A percentile compares a stretch with the other conserved stretches of the same genome.
phyloP scores from a whole-genome alignment of 2,113 vertebrate genomes.

The Eurystomus gularis region DNA sequence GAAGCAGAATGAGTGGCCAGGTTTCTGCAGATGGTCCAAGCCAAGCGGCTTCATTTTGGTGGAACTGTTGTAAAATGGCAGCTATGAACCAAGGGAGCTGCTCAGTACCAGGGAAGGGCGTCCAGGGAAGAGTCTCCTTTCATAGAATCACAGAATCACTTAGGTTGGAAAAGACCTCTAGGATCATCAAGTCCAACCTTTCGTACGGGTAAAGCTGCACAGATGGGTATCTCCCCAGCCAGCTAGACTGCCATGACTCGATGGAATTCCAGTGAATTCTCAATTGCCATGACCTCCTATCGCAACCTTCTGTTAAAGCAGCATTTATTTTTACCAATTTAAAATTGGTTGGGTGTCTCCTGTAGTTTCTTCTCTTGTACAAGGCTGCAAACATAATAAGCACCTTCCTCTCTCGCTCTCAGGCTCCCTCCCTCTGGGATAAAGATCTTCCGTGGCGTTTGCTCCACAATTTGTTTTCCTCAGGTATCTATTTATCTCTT shows the following conservation, averaged over 20 bases:
- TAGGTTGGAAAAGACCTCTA: no score
- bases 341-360: not conserved
- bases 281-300: fast-evolving
- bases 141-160: no score
- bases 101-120: not conserved
- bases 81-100: not conserved
- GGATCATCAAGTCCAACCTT: no score
- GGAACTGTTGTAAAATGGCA: not conserved
- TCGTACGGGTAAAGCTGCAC: no score
- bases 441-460: not conserved
- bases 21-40: not conserved
- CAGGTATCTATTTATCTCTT: not conserved
- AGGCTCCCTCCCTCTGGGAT: not conserved
- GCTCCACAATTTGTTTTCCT: not conserved
- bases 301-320: not conserved
- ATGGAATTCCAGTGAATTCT: not conserved
- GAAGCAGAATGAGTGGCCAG: no score
- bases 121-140: not conserved
- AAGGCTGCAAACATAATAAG: not conserved
- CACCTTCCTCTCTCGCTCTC: not conserved
- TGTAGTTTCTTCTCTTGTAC: not conserved
- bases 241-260: not conserved
- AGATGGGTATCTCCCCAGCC: not conserved
- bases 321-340: not conserved
- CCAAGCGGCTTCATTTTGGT: not conserved